Conservation (phyloP, 2,113 vertebrate genomes). For the Mormoops blainvillei region DNA sequence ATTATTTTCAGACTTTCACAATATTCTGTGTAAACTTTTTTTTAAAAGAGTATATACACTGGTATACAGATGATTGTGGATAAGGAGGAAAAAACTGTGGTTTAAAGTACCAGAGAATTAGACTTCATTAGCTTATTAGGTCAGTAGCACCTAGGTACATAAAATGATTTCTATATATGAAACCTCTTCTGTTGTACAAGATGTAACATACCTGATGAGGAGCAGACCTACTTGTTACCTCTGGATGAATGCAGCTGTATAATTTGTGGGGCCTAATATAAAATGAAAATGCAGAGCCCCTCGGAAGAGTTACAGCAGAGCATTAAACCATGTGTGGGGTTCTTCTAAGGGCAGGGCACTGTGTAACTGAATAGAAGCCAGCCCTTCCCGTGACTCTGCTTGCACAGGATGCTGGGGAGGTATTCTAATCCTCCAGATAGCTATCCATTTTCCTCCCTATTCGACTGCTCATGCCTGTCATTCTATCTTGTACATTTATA, state of each 20-base stretch:
- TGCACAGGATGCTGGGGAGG: neutral
- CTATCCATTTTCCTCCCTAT: neutral
- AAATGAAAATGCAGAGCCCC: neutral
- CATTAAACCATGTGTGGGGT: neutral
- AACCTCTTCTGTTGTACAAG: neutral
- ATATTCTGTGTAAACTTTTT: neutral
- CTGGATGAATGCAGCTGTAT: neutral
- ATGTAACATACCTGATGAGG: neutral
- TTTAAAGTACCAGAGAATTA: neutral
- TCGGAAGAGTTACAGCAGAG: neutral
- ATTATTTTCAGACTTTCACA: constrained; percentile 18
- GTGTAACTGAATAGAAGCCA: neutral
- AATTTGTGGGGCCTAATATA: neutral
- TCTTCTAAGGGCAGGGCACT: neutral
- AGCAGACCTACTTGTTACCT: neutral
- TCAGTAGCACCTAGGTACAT: neutral
- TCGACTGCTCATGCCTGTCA: neutral
- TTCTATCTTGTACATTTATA: neutral
- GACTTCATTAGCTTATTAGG: neutral
- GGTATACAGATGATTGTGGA: neutral
- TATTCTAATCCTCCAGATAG: neutral
- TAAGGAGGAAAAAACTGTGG: neutral
- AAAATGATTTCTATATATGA: neutral
- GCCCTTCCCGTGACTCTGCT: neutral
- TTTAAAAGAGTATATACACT: neutral